A percentile compares a stretch with the other conserved stretches of the same genome.
Evolutionary conservation across 1,140 invertebrate species (phyloP).

Genomic region (Semibalanus balanoides): DNA sequence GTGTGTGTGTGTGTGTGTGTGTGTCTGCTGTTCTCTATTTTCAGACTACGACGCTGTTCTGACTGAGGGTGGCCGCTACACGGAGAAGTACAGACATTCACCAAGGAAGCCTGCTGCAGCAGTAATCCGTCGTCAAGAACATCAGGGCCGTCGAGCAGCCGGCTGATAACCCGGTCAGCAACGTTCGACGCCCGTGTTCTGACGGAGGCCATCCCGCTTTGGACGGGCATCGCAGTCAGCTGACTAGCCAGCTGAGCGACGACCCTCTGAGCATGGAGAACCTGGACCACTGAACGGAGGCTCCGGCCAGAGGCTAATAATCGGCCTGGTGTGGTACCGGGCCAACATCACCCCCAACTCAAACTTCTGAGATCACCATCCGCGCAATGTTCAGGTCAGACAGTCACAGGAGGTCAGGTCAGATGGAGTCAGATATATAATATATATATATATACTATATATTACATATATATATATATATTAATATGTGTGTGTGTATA

Average conservation of each 20-base stretch:
- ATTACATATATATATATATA: too few relatives aligned
- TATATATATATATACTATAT: too few relatives aligned
- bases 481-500: too few relatives aligned
- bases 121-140: background rate
- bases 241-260: conserved; percentile 6
- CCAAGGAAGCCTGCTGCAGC: conserved; percentile 27
- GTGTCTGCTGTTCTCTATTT: too few relatives aligned
- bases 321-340: conserved; percentile 41
- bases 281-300: conserved; percentile 38
- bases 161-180: conserved; percentile 21
- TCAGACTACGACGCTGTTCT: conserved; percentile 37
- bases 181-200: conserved; percentile 26
- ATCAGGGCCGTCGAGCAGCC: conserved; percentile 23
- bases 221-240: conserved; percentile 8
- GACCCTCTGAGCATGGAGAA: conserved; percentile 35
- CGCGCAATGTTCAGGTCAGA: conserved; percentile 28
- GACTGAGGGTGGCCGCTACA: conserved; percentile 34
- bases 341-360: conserved; percentile 22
- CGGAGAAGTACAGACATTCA: conserved; percentile 30
- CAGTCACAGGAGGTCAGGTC: background rate
- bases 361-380: conserved; percentile 27
- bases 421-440: too few relatives aligned
- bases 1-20: too few relatives aligned
- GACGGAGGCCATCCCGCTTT: conserved; percentile 24
- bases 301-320: conserved; percentile 41